These are phyloP conservation scores for Thyatira batis DNA, from an alignment of 2,888 invertebrate species.

Conservation along the genomic window DNA sequence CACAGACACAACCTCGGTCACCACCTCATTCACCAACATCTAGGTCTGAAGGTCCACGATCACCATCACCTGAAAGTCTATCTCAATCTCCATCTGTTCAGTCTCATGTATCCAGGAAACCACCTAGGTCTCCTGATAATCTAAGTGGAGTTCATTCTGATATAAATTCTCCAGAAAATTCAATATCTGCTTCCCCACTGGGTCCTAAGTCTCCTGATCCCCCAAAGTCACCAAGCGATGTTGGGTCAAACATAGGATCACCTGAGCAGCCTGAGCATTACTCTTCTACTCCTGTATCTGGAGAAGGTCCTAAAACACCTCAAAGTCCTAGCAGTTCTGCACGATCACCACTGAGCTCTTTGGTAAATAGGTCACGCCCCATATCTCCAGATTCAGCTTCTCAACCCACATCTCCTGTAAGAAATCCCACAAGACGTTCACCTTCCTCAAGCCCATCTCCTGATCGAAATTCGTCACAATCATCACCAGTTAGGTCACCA, in stretches of 20 bases:
- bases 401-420: conserved; percentile 50
- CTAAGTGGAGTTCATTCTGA: conserved; percentile 72
- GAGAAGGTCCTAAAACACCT: conserved; percentile 69
- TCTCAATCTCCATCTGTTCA: conserved; percentile 56
- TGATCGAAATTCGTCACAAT: conserved; percentile 55
- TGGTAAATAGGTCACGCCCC: conserved; percentile 55
- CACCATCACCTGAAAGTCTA: conserved; percentile 55
- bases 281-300: conserved; percentile 49
- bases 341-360: conserved; percentile 60
- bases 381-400: conserved; percentile 61
- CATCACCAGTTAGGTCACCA: conserved; percentile 44
- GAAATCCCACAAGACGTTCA: conserved; percentile 47
- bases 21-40: conserved; percentile 38
- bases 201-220: conserved; percentile 75
- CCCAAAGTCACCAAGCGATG: conserved; percentile 70
- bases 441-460: conserved; percentile 65
- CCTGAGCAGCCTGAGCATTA: conserved; percentile 55
- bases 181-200: conserved; percentile 61
- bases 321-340: conserved; percentile 58
- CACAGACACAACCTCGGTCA: background rate
- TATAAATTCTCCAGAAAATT: conserved; percentile 76
- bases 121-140: conserved; percentile 61
- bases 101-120: conserved; percentile 39
- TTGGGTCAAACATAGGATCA: conserved; percentile 52
- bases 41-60: conserved; percentile 47